Conservation (phyloP, 2,797 vertebrate species). For the Menidia menidia region DNA sequence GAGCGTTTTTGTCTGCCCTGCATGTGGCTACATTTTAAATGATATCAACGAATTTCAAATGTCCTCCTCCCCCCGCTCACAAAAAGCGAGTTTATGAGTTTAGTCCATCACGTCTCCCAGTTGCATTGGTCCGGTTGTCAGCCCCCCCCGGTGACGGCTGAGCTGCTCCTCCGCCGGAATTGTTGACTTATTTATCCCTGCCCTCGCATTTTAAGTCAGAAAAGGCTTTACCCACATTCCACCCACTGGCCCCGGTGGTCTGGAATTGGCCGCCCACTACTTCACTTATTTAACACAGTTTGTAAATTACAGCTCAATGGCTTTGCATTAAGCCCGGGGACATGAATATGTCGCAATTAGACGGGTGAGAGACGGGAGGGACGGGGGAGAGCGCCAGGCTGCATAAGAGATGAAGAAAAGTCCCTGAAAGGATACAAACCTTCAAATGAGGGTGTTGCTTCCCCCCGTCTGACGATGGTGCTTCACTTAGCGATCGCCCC, state of each 20-base stretch:
- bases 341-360: conserved; percentile 57
- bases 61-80: background rate
- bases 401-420: conserved; percentile 5
- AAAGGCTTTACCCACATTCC: conserved; percentile 44
- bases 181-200: conserved; percentile 67
- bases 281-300: conserved; percentile 72
- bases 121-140: conserved; percentile 41
- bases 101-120: conserved; percentile 49
- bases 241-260: conserved; percentile 43
- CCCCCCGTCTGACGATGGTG: background rate
- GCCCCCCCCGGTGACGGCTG: conserved; percentile 10
- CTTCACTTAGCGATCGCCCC: conserved; percentile 22
- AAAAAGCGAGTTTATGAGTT: conserved; percentile 29
- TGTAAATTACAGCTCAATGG: conserved; percentile 70
- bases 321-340: conserved; percentile 64
- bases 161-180: conserved; percentile 25
- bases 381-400: conserved; percentile 9
- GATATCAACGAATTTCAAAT: conserved; percentile 50
- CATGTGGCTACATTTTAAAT: conserved; percentile 48
- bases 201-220: conserved; percentile 47
- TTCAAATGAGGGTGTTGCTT: conserved; percentile 5
- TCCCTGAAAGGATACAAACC: background rate
- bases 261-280: conserved; percentile 47
- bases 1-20: conserved; percentile 21
- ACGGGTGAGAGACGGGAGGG: conserved; percentile 35